Base-by-base conservation (phyloP, 1,140 invertebrate genomes). In the Macrotrachela quadricornifera region DNA sequence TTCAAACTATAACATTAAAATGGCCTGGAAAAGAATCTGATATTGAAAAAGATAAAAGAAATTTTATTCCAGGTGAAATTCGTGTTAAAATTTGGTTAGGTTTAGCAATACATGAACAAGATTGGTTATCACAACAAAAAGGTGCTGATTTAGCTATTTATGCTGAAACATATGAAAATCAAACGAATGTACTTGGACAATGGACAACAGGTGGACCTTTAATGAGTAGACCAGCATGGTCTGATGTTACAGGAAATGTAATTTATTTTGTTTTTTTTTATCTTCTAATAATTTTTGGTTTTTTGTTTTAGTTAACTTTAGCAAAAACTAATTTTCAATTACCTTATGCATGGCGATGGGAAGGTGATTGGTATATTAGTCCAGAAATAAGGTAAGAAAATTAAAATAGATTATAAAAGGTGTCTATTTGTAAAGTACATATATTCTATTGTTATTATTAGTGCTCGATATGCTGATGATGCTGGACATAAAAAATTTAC, bases 341-440 rank as follows among this genome's bases (percentile, higher is more conserved):
- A 9, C 72, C 72, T 6, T 49, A 60, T 15, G 72, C 71, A 0
- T 74, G 73, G 73, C 57, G 57, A 46, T 74, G 72, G 65, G 70
- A 71, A 30, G 64, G 65, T 16, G 71, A 74, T 45, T 74, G 73
- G 73, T 69, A 71, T 50, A 59, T 74, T 51, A 69, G 64, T 57
- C 73, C 72, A 17, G 71, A 74, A 59, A 61, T 71, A 15, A 73
- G 71, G 69, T 72, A 46, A 30, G 21, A 30, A 8, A 30, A 30
- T 30, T 30, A 4, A 4, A 4, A 30, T 30, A 4, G 21, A 30
- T 4, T 30, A 4, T 30, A 30, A n/a, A n/a, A n/a, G n/a, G n/a
- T n/a, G n/a, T n/a, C n/a, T n/a, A 30, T 30, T 30, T 30, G 21
- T 2, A 30, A 30, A n/a, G n/a, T n/a, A n/a, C n/a, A n/a, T n/a